These are phyloP conservation scores for Caenorhabditis imperialis DNA, from an alignment of 2,888 invertebrate genomes.

Conservation along the genomic window DNA sequence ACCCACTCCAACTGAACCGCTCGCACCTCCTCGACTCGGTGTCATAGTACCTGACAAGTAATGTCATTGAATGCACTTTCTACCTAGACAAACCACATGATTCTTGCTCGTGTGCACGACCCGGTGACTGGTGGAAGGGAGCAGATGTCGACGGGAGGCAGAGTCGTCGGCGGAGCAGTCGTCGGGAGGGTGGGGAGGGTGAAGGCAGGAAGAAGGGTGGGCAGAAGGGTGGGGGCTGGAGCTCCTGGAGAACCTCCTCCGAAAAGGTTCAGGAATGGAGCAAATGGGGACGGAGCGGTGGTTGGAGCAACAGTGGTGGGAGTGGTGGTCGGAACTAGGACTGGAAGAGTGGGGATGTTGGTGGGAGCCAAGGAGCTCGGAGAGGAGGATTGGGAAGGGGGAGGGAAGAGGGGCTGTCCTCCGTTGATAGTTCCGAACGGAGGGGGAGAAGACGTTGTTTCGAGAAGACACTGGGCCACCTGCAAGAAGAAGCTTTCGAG, in stretches of 20 bases:
- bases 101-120: conserved; percentile 59
- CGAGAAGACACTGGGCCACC: conserved; percentile 63
- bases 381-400: conserved; percentile 12
- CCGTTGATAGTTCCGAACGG: conserved; percentile 54
- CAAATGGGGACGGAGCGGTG: conserved; percentile 56
- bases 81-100: conserved; percentile 59
- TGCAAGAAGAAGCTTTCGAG: conserved; percentile 17
- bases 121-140: conserved; percentile 65
- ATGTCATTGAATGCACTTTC: neutral
- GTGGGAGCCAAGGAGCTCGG: neutral
- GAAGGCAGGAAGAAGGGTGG: conserved; percentile 44
- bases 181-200: conserved; percentile 52
- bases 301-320: conserved; percentile 13
- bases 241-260: conserved; percentile 40
- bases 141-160: conserved; percentile 49
- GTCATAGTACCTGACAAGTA: conserved; percentile 62
- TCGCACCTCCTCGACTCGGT: conserved; percentile 60
- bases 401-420: conserved; percentile 42
- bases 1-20: conserved; percentile 66
- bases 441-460: conserved; percentile 35
- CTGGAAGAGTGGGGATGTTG: conserved; percentile 1
- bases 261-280: conserved; percentile 57
- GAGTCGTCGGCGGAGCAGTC: conserved; percentile 52
- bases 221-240: conserved; percentile 25
- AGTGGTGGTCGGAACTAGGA: conserved; percentile 15